Conservation (phyloP, 2,797 vertebrate species). For the Siniperca undulata region DNA sequence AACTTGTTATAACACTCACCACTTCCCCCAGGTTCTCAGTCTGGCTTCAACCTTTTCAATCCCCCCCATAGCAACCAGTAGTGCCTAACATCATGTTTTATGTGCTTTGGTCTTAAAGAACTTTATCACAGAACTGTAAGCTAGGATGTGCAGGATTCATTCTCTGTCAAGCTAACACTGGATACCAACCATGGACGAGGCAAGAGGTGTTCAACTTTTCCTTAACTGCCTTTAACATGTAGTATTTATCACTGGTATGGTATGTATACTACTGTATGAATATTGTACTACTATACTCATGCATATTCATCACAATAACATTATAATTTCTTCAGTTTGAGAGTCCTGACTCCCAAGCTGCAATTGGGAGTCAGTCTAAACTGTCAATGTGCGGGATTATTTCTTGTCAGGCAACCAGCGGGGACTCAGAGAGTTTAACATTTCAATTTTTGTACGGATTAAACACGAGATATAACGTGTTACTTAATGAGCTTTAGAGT, state of each 20-base stretch:
- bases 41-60: constrained; percentile 32
- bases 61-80: constrained; percentile 14
- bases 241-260: background rate
- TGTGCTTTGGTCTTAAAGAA: constrained; percentile 15
- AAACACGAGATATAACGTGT: background rate
- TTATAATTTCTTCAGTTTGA: background rate
- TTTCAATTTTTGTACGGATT: too few relatives aligned
- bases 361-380: too few relatives aligned
- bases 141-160: background rate
- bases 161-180: background rate
- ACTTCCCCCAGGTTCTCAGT: constrained; percentile 19
- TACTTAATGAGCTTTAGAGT: background rate
- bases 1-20: constrained; percentile 37
- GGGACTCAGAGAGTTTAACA: too few relatives aligned
- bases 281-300: background rate
- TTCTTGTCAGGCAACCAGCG: too few relatives aligned
- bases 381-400: background rate
- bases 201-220: background rate
- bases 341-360: too few relatives aligned
- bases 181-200: background rate
- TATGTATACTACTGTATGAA: background rate
- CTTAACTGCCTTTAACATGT: background rate
- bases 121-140: constrained; percentile 6
- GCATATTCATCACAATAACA: background rate
- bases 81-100: constrained; percentile 12